Evolutionary conservation across 2,888 invertebrate species (phyloP).

Genomic region (Melipona bicolor): DNA sequence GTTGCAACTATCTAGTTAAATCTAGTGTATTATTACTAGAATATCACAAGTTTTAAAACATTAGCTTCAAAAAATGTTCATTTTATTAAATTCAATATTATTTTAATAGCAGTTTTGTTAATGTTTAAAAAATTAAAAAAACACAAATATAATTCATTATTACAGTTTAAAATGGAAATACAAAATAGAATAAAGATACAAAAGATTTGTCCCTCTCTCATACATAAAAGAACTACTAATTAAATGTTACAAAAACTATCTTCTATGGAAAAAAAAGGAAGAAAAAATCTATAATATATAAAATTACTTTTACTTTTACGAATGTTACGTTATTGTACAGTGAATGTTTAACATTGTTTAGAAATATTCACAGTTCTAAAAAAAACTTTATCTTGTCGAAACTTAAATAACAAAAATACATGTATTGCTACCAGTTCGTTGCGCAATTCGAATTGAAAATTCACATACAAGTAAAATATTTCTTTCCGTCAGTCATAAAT

Average conservation of each 20-base stretch:
- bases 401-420: neutral
- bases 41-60: too few relatives aligned
- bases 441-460: neutral
- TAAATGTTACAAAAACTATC: neutral
- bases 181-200: too few relatives aligned
- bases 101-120: neutral
- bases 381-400: neutral
- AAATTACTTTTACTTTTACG: neutral
- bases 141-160: too few relatives aligned
- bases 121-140: neutral
- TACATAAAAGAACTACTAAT: neutral
- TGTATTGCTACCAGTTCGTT: neutral
- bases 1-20: too few relatives aligned
- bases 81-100: slow-evolving; percentile 4
- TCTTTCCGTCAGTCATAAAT: neutral
- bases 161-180: too few relatives aligned
- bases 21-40: too few relatives aligned
- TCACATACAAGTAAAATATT: neutral
- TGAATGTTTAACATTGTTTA: neutral
- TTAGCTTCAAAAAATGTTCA: neutral
- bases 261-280: neutral
- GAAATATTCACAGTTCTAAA: neutral
- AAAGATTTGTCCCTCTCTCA: too few relatives aligned
- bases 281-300: neutral
- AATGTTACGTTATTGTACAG: neutral